Base-by-base conservation (phyloP, 2,888 invertebrate genomes). In the Sminthurides aquaticus region DNA sequence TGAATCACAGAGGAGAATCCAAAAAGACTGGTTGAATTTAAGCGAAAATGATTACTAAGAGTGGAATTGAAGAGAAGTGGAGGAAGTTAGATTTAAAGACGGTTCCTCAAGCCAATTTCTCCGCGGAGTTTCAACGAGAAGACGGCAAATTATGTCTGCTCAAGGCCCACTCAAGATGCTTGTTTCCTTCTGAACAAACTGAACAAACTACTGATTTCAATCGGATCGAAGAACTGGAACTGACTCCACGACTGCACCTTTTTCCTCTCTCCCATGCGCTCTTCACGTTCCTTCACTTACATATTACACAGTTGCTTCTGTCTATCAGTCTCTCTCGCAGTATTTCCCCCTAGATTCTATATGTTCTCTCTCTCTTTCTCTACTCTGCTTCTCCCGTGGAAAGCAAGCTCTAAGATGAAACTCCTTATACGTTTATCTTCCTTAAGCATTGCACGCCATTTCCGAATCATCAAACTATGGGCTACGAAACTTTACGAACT, bases 241-340 rank as follows among this genome's bases (percentile, higher is more conserved):
- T 60, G 43, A 62, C 68, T 66, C 27, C 15, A 57, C 62, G 62
- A 57, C 62, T 62, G 62, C 66, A 66, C 66, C 66, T 59, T 66
- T 57, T 62, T 62, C 25, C 56, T 55, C 60, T 60, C 24, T 65
- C 48, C 54, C 64, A 67, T 67, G 67, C 67, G 67, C 67, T 67
- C 43, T 66, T 59, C 64, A 64, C 64, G 64, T 64, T 64, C 55
- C 27, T 58, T 22, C 52, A 20, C 52, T 15, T 22, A 20, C 52
- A 52, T 15, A 52, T 52, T 34, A 15, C n/a, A 34, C 15, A 15
- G 43, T 34, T 15, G 43, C 43, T 15, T 34, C 15, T 34, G 5
- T 5, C 43, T 15, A n/a, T n/a, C n/a, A n/a, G n/a, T n/a, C n/a
- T n/a, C n/a, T n/a, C n/a, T n/a, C n/a, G n/a, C n/a, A n/a, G n/a